Evolutionary conservation across 2,888 invertebrate genomes (phyloP), one percentile per base, ranked within the genome.

Genomic region (Panorpa germanica): DNA sequence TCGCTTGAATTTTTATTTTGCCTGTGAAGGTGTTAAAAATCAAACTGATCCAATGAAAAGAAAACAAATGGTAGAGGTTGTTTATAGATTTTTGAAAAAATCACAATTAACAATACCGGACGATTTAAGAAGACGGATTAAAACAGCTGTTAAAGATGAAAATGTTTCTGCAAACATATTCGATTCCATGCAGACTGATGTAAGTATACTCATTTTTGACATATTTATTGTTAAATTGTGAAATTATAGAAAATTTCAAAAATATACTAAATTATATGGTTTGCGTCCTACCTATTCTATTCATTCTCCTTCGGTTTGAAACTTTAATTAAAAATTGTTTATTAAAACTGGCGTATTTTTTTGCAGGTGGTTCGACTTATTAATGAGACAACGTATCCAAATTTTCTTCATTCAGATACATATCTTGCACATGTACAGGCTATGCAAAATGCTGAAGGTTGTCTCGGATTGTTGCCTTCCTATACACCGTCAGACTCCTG

Each of bases 1-100:
- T 57, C 69, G 80, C 31, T 68, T 86, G 45, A 74, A 80, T 56
- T 93, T 93, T 61, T 90, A 85, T 73, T 91, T 90, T 60, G 91
- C 90, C 29, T 85, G 85, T 55, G 78, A 83, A 51, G 81, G 85
- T 31, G 67, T 83, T 43, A 75, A 78, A 43, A 78, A 76, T 52
- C 75, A 81, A 55, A 53, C 57, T 41, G 73, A 77, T 52, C 71
- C 71, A 2, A 76, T 77, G 47, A 65, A 63, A 45, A 64, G 70
- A 32, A 63, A 64, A 42, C 70, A 71, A 49, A 68, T 88, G 49
- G 76, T 86, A 48, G 80, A 78, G 55, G 75, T 75, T 45, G 80
- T 83, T 49, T 76, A 80, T 61, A 73, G 74, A 59, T 77, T 75
- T 55, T 69, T 86, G 48, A 70, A 75, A 51, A 78, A 80, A 59